Evolutionary conservation across 1,140 invertebrate genomes (phyloP).

Genomic region (Dolichoris vasculosae): DNA sequence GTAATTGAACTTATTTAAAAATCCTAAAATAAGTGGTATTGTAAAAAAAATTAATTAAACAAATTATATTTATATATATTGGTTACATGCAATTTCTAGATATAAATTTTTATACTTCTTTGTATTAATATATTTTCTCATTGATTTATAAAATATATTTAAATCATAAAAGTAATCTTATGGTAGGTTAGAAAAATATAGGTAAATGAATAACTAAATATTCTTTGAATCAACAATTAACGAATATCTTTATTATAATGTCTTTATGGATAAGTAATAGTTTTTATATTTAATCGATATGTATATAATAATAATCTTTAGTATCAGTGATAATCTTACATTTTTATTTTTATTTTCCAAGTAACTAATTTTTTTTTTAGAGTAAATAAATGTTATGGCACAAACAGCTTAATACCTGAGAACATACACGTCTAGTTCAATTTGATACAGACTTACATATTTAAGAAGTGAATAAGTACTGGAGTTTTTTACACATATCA

Average conservation of each 20-base stretch:
- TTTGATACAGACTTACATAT: constrained; percentile 7
- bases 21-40: no score
- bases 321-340: constrained; percentile 9
- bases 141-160: no score
- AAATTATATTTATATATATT: no score
- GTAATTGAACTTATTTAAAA: no score
- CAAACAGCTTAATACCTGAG: constrained; percentile 44
- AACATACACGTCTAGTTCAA: constrained; percentile 12
- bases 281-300: background rate
- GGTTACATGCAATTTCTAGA: no score
- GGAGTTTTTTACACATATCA: constrained; percentile 18
- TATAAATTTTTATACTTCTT: no score
- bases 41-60: no score
- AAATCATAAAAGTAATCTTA: background rate
- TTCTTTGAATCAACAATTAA: background rate
- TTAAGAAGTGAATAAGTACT: constrained; percentile 31
- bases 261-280: background rate
- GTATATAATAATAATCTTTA: constrained; percentile 31
- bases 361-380: background rate
- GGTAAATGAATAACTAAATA: background rate
- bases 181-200: background rate
- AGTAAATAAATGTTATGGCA: constrained; percentile 50
- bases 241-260: constrained; percentile 28
- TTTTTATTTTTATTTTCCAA: constrained; percentile 35
- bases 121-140: no score